A percentile compares a stretch with the other conserved stretches of the same genome.
phyloP scores from a whole-genome alignment of 2,888 invertebrate species.

The Pammene fasciana region DNA sequence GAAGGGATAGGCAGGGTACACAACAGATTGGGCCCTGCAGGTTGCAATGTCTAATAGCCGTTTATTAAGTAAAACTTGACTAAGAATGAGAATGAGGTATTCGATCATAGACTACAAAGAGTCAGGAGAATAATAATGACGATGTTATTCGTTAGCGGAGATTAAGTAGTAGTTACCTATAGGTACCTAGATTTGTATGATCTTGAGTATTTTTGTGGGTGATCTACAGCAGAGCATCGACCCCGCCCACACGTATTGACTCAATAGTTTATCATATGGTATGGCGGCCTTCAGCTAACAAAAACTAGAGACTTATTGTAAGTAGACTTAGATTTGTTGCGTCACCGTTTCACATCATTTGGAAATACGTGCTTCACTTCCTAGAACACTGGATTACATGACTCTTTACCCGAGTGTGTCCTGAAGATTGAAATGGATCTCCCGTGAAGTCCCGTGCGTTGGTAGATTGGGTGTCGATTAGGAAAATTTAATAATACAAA shows the following conservation, averaged over 20 bases:
- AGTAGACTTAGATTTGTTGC: constrained; percentile 26
- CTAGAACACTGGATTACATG: constrained; percentile 2
- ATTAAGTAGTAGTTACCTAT: background rate
- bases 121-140: too few relatives aligned
- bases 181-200: background rate
- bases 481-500: too few relatives aligned
- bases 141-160: too few relatives aligned
- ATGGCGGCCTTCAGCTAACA: constrained; percentile 25
- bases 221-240: constrained; percentile 28
- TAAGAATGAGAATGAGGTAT: too few relatives aligned
- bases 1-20: too few relatives aligned
- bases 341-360: constrained; percentile 34
- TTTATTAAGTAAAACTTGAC: too few relatives aligned
- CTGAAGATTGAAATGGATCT: background rate
- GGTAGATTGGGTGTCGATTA: too few relatives aligned
- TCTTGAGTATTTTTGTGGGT: constrained; percentile 15
- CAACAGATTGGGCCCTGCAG: too few relatives aligned
- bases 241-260: constrained; percentile 38
- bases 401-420: background rate
- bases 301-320: constrained; percentile 30
- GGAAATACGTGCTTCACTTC: constrained; percentile 5
- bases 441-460: too few relatives aligned
- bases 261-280: constrained; percentile 35
- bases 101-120: too few relatives aligned
- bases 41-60: too few relatives aligned